Evolutionary conservation across 2,888 invertebrate genomes (phyloP).

Genomic region (Orthonychiurus folsomi): DNA sequence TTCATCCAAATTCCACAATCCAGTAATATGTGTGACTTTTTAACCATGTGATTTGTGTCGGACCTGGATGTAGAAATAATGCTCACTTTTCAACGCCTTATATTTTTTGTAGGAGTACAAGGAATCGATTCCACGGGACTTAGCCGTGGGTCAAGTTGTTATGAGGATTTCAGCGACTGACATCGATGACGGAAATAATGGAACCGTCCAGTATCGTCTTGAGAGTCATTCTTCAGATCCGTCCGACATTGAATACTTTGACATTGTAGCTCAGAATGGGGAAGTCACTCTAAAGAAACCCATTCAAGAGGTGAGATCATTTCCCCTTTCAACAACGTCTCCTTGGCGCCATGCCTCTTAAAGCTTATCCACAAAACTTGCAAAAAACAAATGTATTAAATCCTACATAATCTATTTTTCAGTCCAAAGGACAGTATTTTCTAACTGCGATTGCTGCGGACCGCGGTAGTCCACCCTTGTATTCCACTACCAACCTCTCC

Average conservation of each 20-base stretch:
- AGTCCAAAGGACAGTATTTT: slow-evolving; percentile 47
- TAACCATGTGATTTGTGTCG: too few relatives aligned
- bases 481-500: slow-evolving; percentile 53
- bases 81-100: not conserved
- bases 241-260: slow-evolving; percentile 59
- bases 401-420: not conserved
- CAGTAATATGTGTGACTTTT: too few relatives aligned
- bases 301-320: slow-evolving; percentile 48
- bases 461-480: slow-evolving; percentile 52
- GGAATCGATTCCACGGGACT: slow-evolving; percentile 75
- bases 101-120: slow-evolving; percentile 50
- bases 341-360: not conserved
- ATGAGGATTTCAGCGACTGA: slow-evolving; percentile 88
- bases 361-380: not conserved
- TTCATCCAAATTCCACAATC: too few relatives aligned
- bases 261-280: slow-evolving; percentile 71
- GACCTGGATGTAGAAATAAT: too few relatives aligned
- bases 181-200: slow-evolving; percentile 84
- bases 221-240: slow-evolving; percentile 42
- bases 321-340: not conserved
- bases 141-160: slow-evolving; percentile 60
- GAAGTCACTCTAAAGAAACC: slow-evolving; percentile 64
- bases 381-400: not conserved
- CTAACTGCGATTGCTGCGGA: slow-evolving; percentile 70
- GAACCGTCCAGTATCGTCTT: slow-evolving; percentile 63